Evolutionary conservation across 2,113 vertebrate genomes (phyloP).

Genomic region (Ctenomys sociabilis): DNA sequence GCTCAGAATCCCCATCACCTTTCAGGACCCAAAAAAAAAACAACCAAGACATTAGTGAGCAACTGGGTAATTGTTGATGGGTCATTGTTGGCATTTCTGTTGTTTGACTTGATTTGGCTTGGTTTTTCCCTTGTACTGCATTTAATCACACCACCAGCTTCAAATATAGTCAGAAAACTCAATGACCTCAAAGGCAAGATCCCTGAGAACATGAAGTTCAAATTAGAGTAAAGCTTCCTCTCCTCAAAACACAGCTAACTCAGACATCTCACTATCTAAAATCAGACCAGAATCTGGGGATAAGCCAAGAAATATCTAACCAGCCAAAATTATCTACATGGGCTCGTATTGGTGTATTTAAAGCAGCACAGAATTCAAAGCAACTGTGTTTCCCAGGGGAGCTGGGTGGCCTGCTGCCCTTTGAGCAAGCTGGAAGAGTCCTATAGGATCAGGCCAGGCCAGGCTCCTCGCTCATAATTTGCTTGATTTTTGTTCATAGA

Average conservation of each 20-base stretch:
- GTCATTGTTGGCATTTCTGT: background rate
- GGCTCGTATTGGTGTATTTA: constrained; percentile 42
- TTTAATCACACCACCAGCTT: constrained; percentile 44
- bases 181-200: constrained; percentile 16
- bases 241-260: constrained; percentile 36
- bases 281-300: constrained; percentile 60
- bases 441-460: background rate
- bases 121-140: background rate
- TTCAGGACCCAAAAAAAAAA: constrained; percentile 1
- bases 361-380: constrained; percentile 62
- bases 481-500: background rate
- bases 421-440: constrained; percentile 13
- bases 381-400: constrained; percentile 38
- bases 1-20: background rate
- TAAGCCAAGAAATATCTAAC: constrained; percentile 9
- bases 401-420: constrained; percentile 34
- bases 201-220: constrained; percentile 43
- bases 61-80: background rate
- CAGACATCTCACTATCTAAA: constrained; percentile 57
- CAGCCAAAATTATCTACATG: constrained; percentile 47
- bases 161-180: background rate
- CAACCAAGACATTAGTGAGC: background rate
- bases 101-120: background rate
- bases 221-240: constrained; percentile 13
- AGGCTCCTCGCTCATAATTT: constrained; percentile 16